A percentile compares a stretch with the other conserved stretches of the same genome.
These are phyloP conservation scores for Drosophila limbata DNA, from an alignment of 2,888 invertebrate genomes.

Conservation along the genomic window DNA sequence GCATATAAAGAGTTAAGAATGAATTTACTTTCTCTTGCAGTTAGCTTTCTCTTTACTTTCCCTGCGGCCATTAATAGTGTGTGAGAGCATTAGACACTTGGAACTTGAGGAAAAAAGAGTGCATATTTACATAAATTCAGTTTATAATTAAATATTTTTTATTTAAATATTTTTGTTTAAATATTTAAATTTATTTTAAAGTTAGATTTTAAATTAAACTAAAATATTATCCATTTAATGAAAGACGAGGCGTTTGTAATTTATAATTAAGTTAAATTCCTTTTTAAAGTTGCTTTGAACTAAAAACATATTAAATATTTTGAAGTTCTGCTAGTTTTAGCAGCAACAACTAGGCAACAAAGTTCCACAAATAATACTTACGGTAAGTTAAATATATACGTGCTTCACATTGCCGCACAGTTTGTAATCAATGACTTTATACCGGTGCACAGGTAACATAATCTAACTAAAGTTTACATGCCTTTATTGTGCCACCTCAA, in stretches of 20 bases:
- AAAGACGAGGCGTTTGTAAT: too few relatives aligned
- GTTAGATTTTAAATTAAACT: too few relatives aligned
- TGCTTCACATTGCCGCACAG: conserved; percentile 15
- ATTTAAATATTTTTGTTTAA: not conserved
- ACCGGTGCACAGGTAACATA: conserved; percentile 53
- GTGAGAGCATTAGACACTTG: not conserved
- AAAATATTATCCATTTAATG: too few relatives aligned
- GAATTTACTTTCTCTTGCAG: conserved; percentile 15
- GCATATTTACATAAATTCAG: not conserved
- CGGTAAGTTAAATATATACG: not conserved
- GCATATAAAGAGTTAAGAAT: conserved; percentile 41
- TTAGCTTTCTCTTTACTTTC: conserved; percentile 1
- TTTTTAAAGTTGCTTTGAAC: too few relatives aligned
- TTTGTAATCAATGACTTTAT: conserved; percentile 49
- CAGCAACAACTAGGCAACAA: not conserved
- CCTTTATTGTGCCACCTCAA: conserved; percentile 53
- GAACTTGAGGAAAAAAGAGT: not conserved
- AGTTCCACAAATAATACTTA: conserved; percentile 6
- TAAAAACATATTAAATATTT: too few relatives aligned
- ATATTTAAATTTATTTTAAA: not conserved
- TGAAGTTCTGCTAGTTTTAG: not conserved
- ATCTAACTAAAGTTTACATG: conserved; percentile 61
- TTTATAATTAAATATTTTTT: not conserved
- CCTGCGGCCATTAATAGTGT: conserved; percentile 5
- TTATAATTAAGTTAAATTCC: too few relatives aligned